These are phyloP conservation scores for Fundulus diaphanus DNA, from an alignment of 2,797 vertebrate genomes.

Conservation along the genomic window DNA sequence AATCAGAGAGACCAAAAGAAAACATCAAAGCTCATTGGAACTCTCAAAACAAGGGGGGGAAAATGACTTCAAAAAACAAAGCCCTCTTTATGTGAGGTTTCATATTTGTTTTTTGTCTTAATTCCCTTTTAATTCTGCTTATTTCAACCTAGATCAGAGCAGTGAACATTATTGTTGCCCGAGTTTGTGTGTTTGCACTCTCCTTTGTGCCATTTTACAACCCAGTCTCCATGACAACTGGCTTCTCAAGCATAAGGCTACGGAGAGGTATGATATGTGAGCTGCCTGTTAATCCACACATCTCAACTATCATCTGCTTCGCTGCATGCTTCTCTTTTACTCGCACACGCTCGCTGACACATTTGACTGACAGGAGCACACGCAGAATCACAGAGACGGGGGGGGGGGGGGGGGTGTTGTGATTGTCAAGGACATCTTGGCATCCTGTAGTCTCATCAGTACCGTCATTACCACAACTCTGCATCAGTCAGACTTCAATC, in stretches of 20 bases:
- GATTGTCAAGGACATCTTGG: constrained; percentile 63
- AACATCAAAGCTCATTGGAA: neutral
- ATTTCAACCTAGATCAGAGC: neutral
- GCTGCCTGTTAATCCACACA: constrained; percentile 78
- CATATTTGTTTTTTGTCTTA: neutral
- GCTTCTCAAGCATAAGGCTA: constrained; percentile 76
- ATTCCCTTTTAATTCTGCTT: neutral
- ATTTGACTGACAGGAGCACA: constrained; percentile 24
- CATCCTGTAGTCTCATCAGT: constrained; percentile 26
- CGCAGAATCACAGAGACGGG: constrained; percentile 22
- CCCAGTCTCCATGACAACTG: constrained; percentile 86
- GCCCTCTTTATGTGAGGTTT: neutral
- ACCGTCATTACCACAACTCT: constrained; percentile 27
- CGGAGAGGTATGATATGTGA: constrained; percentile 82
- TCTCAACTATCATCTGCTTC: constrained; percentile 33
- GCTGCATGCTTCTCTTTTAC: constrained; percentile 17
- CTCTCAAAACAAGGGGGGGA: constrained; percentile 8
- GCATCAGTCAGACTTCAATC: neutral
- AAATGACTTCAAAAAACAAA: neutral
- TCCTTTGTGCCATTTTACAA: constrained; percentile 71
- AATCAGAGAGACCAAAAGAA: constrained; percentile 10
- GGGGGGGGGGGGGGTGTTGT: constrained; percentile 19
- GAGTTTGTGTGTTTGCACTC: constrained; percentile 47
- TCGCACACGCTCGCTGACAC: constrained; percentile 10
- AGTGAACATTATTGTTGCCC: constrained; percentile 41